Percentiles rank a stretch among this genome's conserved stretches.
phyloP scores from a whole-genome alignment of 2,797 vertebrate genomes.

The Crocidura indochinensis region DNA sequence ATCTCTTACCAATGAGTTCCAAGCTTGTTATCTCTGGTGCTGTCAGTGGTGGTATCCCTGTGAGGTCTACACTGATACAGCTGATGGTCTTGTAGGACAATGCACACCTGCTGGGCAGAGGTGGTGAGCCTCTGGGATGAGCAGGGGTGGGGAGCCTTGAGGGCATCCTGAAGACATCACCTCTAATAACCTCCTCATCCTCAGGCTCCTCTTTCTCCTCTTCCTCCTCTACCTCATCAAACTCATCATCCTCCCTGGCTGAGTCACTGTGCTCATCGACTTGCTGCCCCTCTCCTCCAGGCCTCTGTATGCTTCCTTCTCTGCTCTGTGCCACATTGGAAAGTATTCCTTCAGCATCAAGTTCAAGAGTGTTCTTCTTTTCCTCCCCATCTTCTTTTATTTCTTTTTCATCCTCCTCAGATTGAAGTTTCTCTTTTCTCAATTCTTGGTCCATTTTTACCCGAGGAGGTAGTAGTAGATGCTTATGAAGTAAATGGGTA shows the following conservation, averaged over 20 bases:
- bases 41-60: slow-evolving; percentile 93
- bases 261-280: neutral
- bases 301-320: slow-evolving; percentile 75
- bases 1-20: slow-evolving; percentile 94
- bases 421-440: slow-evolving; percentile 78
- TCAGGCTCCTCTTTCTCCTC: slow-evolving; percentile 63
- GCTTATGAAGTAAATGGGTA: slow-evolving; percentile 52
- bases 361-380: slow-evolving; percentile 70
- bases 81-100: slow-evolving; percentile 94
- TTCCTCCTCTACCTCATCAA: neutral
- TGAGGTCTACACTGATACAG: slow-evolving; percentile 93
- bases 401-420: slow-evolving; percentile 83
- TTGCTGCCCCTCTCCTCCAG: slow-evolving; percentile 67
- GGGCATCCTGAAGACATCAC: slow-evolving; percentile 92
- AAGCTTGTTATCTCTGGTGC: slow-evolving; percentile 94
- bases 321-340: slow-evolving; percentile 68
- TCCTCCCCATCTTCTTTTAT: slow-evolving; percentile 66
- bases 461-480: slow-evolving; percentile 77
- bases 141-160: slow-evolving; percentile 82
- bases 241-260: slow-evolving; percentile 30
- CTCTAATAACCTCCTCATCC: slow-evolving; percentile 87
- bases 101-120: slow-evolving; percentile 93
- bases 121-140: slow-evolving; percentile 84
- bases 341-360: slow-evolving; percentile 23
- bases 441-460: slow-evolving; percentile 87